Evolutionary conservation across 2,888 invertebrate species (phyloP).

Genomic region (Tinea trinotella): DNA sequence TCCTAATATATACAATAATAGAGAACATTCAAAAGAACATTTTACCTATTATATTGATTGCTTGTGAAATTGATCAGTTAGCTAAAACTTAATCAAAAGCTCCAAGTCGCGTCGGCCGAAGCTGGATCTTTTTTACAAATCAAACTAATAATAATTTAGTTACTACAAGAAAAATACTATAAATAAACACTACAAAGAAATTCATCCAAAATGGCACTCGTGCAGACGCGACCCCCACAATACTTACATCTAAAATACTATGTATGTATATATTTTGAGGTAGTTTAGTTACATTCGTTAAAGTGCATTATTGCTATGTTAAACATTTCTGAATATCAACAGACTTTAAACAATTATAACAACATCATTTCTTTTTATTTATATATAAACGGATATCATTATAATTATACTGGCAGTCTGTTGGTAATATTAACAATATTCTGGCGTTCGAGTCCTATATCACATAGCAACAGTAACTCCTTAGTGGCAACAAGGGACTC

Average conservation of each 20-base stretch:
- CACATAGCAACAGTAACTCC: background rate
- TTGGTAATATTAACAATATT: conserved; percentile 7
- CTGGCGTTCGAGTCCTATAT: background rate
- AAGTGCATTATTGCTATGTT: conserved; percentile 55
- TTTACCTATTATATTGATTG: background rate
- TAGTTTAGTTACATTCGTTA: conserved; percentile 61
- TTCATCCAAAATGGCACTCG: background rate
- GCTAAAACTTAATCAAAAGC: conserved; percentile 6
- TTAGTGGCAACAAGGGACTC: background rate
- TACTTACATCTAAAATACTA: conserved; percentile 8
- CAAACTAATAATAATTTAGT: conserved; percentile 3
- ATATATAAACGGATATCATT: background rate
- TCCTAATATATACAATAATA: conserved; percentile 39
- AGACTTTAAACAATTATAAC: conserved; percentile 48
- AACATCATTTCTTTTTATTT: conserved; percentile 30
- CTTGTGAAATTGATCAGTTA: background rate
- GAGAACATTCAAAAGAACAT: conserved; percentile 6
- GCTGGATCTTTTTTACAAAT: background rate
- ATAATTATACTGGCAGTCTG: background rate
- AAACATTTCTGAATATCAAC: conserved; percentile 37
- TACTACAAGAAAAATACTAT: conserved; percentile 8
- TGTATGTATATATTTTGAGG: conserved; percentile 50
- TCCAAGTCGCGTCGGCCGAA: conserved; percentile 1
- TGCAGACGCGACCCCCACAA: conserved; percentile 2
- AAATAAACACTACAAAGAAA: conserved; percentile 5